Percentiles rank a stretch among this genome's conserved stretches.
Conservation (phyloP, 35 echinoderm and acorn worm species). For the Apostichopus parvimensis region DNA sequence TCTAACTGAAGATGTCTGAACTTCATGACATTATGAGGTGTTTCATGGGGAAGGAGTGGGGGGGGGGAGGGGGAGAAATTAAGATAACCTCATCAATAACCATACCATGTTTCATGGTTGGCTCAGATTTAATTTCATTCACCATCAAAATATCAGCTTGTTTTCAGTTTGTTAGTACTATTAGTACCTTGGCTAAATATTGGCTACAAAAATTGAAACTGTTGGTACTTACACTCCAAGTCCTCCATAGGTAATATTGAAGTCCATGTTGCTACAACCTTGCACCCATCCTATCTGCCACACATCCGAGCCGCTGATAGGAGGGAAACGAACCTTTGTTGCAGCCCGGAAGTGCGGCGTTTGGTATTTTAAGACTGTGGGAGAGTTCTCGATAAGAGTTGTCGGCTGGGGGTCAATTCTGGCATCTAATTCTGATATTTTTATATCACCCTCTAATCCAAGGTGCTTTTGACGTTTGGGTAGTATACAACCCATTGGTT, state of each 20-base stretch:
- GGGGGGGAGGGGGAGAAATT: too few species aligned
- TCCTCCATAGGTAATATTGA: conserved; percentile 94
- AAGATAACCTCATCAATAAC: too few species aligned
- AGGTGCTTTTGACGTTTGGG: conserved; percentile 92
- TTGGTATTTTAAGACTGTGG: conserved; percentile 95
- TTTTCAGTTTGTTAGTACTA: too few species aligned
- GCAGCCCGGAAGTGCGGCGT: conserved; percentile 95
- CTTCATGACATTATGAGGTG: too few species aligned
- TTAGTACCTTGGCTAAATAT: too few species aligned
- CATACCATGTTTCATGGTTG: too few species aligned
- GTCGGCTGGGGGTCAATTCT: conserved; percentile 93
- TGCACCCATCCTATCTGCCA: conserved; percentile 99
- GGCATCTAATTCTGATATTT: conserved; percentile 92
- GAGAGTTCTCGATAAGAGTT: conserved; percentile 85
- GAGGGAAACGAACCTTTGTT: conserved; percentile 90
- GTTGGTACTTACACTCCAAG: conserved; percentile 91
- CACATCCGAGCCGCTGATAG: conserved; percentile 77
- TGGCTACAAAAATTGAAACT: too few species aligned
- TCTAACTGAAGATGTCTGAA: too few species aligned
- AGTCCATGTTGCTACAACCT: conserved; percentile 96
- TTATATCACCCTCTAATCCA: conserved; percentile 90
- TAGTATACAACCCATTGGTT: conserved; percentile 98
- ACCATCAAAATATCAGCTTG: too few species aligned
- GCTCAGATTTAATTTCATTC: too few species aligned
- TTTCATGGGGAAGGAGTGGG: too few species aligned